phyloP scores from a whole-genome alignment of 1,140 invertebrate genomes.

The Drosophila nebulosa region DNA sequence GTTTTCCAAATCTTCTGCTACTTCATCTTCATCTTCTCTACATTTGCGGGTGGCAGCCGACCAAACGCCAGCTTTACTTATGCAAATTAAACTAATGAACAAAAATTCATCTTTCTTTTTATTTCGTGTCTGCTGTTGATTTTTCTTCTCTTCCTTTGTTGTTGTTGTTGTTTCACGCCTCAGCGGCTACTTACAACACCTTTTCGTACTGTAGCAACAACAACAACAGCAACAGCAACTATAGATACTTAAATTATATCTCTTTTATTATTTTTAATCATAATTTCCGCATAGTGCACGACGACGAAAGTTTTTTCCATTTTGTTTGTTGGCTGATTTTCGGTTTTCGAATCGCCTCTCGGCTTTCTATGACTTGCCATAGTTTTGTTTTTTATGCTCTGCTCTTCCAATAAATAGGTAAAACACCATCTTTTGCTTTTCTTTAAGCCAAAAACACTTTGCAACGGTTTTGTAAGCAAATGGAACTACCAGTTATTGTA shows the following conservation, averaged over 20 bases:
- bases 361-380: constrained; percentile 48
- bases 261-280: constrained; percentile 69
- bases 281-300: constrained; percentile 70
- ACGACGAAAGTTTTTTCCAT: constrained; percentile 62
- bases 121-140: not conserved
- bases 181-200: constrained; percentile 36
- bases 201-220: not conserved
- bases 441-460: constrained; percentile 43
- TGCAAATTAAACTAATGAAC: constrained; percentile 73
- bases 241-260: constrained; percentile 16
- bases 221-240: not conserved
- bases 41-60: constrained; percentile 43
- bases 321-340: not conserved
- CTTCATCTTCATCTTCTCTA: not conserved
- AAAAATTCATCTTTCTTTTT: constrained; percentile 42
- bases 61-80: constrained; percentile 39
- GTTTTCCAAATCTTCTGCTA: not conserved
- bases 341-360: constrained; percentile 22
- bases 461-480: constrained; percentile 75
- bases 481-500: constrained; percentile 46
- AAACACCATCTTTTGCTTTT: constrained; percentile 50
- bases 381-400: constrained; percentile 3
- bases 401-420: constrained; percentile 36
- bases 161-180: constrained; percentile 32
- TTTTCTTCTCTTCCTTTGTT: not conserved